Evolutionary conservation across 2,113 vertebrate species (phyloP).

Genomic region (Callospermophilus lateralis): DNA sequence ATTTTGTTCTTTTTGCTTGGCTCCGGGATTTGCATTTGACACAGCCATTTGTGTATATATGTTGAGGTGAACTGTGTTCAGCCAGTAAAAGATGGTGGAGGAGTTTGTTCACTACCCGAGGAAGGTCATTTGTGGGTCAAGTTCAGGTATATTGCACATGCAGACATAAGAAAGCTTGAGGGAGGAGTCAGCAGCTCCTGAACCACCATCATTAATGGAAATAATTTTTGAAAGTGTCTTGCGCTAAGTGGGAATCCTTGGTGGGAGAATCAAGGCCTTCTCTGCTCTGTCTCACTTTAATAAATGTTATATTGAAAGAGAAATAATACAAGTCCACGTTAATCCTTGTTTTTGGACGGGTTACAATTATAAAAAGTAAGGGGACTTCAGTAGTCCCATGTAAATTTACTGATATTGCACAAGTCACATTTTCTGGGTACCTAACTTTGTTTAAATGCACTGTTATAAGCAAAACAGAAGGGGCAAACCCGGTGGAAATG

Average conservation of each 20-base stretch:
- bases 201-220: too few relatives aligned
- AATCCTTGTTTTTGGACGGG: background rate
- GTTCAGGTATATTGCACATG: background rate
- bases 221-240: background rate
- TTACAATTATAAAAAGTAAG: constrained; percentile 8
- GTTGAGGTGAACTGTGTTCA: background rate
- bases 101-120: background rate
- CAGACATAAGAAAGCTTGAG: background rate
- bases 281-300: background rate
- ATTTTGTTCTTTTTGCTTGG: background rate
- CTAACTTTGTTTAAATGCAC: background rate
- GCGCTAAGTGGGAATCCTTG: background rate
- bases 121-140: background rate
- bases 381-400: background rate
- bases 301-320: background rate
- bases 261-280: background rate
- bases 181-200: too few relatives aligned
- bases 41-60: background rate
- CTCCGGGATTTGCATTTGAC: background rate
- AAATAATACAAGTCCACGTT: background rate
- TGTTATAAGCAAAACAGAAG: background rate
- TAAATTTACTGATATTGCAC: background rate
- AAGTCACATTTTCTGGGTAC: background rate
- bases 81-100: too few relatives aligned
- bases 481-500: background rate